phyloP scores from a whole-genome alignment of 2,797 vertebrate genomes.

The Sebastes goodei region DNA sequence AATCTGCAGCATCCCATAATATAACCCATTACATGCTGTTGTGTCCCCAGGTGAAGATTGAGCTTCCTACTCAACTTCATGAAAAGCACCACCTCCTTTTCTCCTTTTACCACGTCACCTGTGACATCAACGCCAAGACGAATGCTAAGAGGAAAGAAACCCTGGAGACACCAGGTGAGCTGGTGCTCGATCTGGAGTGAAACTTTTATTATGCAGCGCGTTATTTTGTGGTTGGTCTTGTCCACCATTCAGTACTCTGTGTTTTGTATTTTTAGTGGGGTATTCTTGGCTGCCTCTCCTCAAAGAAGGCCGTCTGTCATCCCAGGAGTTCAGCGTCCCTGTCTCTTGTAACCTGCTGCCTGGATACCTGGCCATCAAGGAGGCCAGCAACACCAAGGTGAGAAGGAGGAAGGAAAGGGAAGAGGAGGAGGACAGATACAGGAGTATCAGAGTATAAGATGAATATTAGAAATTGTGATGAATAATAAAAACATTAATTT shows the following conservation, averaged over 20 bases:
- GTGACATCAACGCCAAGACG: constrained; percentile 98
- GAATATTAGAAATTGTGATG: constrained; percentile 2
- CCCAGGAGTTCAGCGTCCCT: constrained; percentile 91
- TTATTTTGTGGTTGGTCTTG: not conserved
- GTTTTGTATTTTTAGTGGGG: constrained; percentile 83
- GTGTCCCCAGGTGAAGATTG: constrained; percentile 91
- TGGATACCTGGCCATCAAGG: constrained; percentile 91
- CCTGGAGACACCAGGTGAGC: constrained; percentile 93
- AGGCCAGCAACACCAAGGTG: constrained; percentile 90
- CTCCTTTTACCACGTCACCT: constrained; percentile 98
- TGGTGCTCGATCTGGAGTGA: not conserved
- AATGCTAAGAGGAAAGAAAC: constrained; percentile 96
- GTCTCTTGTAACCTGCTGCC: constrained; percentile 90
- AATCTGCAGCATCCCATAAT: not conserved
- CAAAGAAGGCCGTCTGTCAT: constrained; percentile 89
- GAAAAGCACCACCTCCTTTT: constrained; percentile 98
- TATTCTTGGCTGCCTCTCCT: constrained; percentile 95
- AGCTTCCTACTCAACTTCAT: constrained; percentile 95
- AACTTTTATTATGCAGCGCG: no score
- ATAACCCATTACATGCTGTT: not conserved
- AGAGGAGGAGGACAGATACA: not conserved
- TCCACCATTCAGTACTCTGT: not conserved
- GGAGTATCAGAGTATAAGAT: no score
- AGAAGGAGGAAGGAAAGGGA: not conserved
- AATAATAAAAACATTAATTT: not conserved